These are phyloP conservation scores for Diplodus sargus DNA, from an alignment of 2,797 vertebrate species.

Conservation along the genomic window DNA sequence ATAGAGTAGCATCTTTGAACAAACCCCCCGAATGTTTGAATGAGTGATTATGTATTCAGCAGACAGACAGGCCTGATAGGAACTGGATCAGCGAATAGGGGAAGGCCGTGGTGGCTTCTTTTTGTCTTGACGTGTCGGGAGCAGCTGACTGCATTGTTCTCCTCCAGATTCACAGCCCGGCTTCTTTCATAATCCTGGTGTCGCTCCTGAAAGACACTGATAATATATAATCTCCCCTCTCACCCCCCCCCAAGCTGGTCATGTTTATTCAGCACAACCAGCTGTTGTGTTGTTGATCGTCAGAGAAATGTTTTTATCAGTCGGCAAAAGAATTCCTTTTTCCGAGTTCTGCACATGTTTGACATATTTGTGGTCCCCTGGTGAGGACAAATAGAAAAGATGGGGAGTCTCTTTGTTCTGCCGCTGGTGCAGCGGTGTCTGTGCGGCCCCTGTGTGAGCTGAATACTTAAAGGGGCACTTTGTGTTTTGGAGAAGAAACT, in stretches of 20 bases:
- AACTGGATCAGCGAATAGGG: slow-evolving; percentile 50
- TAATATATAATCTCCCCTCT: slow-evolving; percentile 67
- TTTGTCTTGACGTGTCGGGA: slow-evolving; percentile 82
- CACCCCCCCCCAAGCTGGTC: slow-evolving; percentile 8
- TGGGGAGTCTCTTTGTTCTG: slow-evolving; percentile 13
- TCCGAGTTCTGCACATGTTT: neutral
- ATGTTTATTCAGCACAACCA: slow-evolving; percentile 62
- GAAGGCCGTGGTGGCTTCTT: slow-evolving; percentile 65
- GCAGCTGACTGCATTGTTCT: slow-evolving; percentile 86
- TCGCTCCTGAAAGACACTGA: slow-evolving; percentile 67
- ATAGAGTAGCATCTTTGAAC: slow-evolving; percentile 13
- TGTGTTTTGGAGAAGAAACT: too few relatives aligned
- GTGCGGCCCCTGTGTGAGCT: neutral
- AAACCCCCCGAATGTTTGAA: slow-evolving; percentile 1
- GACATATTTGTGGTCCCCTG: slow-evolving; percentile 14
- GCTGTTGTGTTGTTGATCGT: slow-evolving; percentile 62
- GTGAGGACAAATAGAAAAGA: slow-evolving; percentile 12
- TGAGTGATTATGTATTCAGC: slow-evolving; percentile 60
- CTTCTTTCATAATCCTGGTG: slow-evolving; percentile 72
- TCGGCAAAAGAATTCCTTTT: slow-evolving; percentile 13
- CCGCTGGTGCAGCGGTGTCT: neutral
- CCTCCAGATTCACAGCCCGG: slow-evolving; percentile 68
- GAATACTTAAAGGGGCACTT: too few relatives aligned
- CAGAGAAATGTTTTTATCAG: slow-evolving; percentile 28
- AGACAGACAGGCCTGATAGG: slow-evolving; percentile 53